A percentile compares a stretch with the other conserved stretches of the same genome.
phyloP scores from a whole-genome alignment of 2,888 invertebrate genomes.

The Polylopha cassiicola region DNA sequence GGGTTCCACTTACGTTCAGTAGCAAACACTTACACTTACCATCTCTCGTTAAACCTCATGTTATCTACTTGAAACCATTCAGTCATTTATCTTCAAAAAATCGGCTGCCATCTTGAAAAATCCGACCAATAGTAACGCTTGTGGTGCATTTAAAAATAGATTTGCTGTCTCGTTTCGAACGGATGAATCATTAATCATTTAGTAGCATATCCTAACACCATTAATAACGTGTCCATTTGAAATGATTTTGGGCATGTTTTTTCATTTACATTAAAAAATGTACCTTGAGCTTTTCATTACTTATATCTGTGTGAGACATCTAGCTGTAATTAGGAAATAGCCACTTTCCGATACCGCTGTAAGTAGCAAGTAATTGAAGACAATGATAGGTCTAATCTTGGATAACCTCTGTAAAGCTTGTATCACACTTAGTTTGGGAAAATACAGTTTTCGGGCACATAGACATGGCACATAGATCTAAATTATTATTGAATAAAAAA shows the following conservation, averaged over 20 bases:
- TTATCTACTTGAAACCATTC: slow-evolving; percentile 53
- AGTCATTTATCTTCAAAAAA: slow-evolving; percentile 66
- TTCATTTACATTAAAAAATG: slow-evolving; percentile 12
- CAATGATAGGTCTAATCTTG: too few species aligned
- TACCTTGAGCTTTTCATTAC: too few species aligned
- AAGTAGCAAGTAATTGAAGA: too few species aligned
- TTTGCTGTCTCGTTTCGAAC: slow-evolving; percentile 46
- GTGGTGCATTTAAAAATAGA: slow-evolving; percentile 64
- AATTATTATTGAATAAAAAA: too few species aligned
- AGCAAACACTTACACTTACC: slow-evolving; percentile 57
- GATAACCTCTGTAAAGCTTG: too few species aligned
- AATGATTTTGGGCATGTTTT: slow-evolving; percentile 20
- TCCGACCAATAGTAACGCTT: slow-evolving; percentile 52
- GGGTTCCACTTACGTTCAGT: slow-evolving; percentile 47
- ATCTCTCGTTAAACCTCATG: slow-evolving; percentile 44
- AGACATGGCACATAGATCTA: too few species aligned
- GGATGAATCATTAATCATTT: slow-evolving; percentile 66
- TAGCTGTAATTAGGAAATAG: too few species aligned
- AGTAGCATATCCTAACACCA: slow-evolving; percentile 35
- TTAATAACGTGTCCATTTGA: slow-evolving; percentile 19
- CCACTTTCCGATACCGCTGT: too few species aligned
- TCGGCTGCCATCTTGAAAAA: slow-evolving; percentile 68
- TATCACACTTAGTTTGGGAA: too few species aligned
- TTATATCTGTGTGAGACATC: too few species aligned
- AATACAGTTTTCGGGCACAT: too few species aligned